phyloP scores from a whole-genome alignment of 64 coral and sea anemone species.

The Stichodactyla mertensii region DNA sequence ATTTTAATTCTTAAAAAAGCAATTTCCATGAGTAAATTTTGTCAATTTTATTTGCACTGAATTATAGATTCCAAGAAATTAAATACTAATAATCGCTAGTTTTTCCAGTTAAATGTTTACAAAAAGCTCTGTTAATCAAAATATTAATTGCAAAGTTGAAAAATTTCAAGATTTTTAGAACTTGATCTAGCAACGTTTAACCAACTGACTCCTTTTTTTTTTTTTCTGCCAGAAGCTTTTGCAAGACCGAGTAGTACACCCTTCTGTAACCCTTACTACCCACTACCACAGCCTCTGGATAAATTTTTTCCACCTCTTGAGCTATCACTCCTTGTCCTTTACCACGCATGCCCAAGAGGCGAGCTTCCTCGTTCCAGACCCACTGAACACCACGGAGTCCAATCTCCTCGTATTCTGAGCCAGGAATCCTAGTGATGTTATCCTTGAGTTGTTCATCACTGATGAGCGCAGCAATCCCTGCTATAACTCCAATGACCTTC shows the following conservation, averaged over 20 bases:
- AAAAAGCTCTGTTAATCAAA: too few species aligned
- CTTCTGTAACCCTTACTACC: conserved; percentile 16
- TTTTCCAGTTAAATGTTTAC: too few species aligned
- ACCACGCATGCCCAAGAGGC: conserved; percentile 20
- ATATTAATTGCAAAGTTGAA: too few species aligned
- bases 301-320: conserved; percentile 34
- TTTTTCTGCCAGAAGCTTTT: background rate
- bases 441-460: conserved; percentile 41
- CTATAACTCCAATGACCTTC: background rate
- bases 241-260: conserved; percentile 21
- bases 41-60: too few species aligned
- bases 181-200: too few species aligned
- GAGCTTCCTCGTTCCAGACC: conserved; percentile 32
- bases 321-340: conserved; percentile 30
- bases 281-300: conserved; percentile 4
- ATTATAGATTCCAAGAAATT: too few species aligned
- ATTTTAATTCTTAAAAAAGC: too few species aligned
- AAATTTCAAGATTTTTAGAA: too few species aligned
- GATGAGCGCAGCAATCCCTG: background rate
- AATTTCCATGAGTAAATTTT: too few species aligned
- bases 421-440: conserved; percentile 46
- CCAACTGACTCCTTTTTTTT: background rate
- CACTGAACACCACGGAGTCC: conserved; percentile 32
- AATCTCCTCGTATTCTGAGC: conserved; percentile 34
- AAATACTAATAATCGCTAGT: too few species aligned